phyloP scores from a whole-genome alignment of 2,888 invertebrate species.

The Lymantria monacha region DNA sequence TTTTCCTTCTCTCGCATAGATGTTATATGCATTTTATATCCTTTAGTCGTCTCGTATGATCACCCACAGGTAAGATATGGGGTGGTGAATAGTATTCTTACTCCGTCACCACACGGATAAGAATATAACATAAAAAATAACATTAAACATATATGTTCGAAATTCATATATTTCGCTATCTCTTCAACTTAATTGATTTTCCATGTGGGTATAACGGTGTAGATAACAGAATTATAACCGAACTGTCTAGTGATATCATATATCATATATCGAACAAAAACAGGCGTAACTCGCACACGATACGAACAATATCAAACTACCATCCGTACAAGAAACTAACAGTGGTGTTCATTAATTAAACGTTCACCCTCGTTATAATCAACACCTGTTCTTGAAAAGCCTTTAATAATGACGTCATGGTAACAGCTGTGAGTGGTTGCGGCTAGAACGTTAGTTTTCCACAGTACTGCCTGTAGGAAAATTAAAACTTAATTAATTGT shows the following conservation, averaged over 20 bases:
- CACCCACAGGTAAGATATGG: no score
- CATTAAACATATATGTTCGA: no score
- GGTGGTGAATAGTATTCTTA: no score
- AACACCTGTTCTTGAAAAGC: constrained; percentile 81
- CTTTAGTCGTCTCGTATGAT: no score
- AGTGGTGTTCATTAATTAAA: constrained; percentile 75
- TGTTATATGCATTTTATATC: no score
- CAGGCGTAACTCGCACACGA: constrained; percentile 24
- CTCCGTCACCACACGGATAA: no score
- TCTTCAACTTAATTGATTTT: no score
- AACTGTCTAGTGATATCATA: constrained; percentile 2
- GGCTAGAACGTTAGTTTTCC: constrained; percentile 66
- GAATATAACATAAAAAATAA: no score
- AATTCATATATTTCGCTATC: no score
- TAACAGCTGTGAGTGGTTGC: constrained; percentile 65
- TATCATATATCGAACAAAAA: constrained; percentile 23
- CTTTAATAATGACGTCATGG: constrained; percentile 76
- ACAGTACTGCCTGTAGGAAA: constrained; percentile 50
- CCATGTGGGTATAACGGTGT: not conserved
- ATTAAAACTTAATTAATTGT: constrained; percentile 67
- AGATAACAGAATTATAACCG: not conserved
- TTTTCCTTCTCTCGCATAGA: no score
- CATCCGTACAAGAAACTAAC: constrained; percentile 42
- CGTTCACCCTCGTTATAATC: constrained; percentile 76
- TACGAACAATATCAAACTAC: constrained; percentile 35